phyloP scores from a whole-genome alignment of 2,888 invertebrate species.

The Dynastes grantii region DNA sequence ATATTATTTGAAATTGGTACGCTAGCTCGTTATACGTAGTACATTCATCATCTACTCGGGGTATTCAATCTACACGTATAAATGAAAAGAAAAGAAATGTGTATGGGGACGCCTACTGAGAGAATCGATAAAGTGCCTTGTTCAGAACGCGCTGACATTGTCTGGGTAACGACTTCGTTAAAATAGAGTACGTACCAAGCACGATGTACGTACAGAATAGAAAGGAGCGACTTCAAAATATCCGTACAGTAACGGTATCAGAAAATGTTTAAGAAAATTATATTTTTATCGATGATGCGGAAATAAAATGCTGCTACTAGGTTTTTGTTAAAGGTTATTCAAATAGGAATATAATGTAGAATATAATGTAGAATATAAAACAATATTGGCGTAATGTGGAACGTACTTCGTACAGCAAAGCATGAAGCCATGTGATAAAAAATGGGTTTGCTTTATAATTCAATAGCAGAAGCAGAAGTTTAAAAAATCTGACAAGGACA shows the following conservation, averaged over 20 bases:
- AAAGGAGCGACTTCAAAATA: background rate
- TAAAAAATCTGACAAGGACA: too few species aligned
- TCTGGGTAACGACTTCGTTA: conserved; percentile 36
- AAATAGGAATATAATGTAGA: too few species aligned
- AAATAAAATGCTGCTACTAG: background rate
- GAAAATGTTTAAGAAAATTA: background rate
- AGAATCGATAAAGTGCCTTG: conserved; percentile 30
- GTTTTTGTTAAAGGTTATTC: too few species aligned
- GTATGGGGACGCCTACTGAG: conserved; percentile 7
- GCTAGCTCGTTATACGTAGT: conserved; percentile 1
- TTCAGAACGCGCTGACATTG: conserved; percentile 37
- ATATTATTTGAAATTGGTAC: background rate
- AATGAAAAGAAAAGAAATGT: conserved; percentile 17
- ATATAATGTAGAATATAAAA: too few species aligned
- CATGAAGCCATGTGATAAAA: too few species aligned
- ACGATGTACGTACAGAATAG: background rate
- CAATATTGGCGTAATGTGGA: too few species aligned
- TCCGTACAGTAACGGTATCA: background rate
- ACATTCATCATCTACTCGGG: conserved; percentile 4
- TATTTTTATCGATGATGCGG: background rate
- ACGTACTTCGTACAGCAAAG: too few species aligned
- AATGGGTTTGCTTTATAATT: too few species aligned
- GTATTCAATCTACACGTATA: background rate
- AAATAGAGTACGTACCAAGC: conserved; percentile 25
- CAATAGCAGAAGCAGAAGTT: too few species aligned